Evolutionary conservation across 2,113 vertebrate genomes (phyloP), one percentile per base, ranked within the genome.

Genomic region (Neolamprologus kungweensis): DNA sequence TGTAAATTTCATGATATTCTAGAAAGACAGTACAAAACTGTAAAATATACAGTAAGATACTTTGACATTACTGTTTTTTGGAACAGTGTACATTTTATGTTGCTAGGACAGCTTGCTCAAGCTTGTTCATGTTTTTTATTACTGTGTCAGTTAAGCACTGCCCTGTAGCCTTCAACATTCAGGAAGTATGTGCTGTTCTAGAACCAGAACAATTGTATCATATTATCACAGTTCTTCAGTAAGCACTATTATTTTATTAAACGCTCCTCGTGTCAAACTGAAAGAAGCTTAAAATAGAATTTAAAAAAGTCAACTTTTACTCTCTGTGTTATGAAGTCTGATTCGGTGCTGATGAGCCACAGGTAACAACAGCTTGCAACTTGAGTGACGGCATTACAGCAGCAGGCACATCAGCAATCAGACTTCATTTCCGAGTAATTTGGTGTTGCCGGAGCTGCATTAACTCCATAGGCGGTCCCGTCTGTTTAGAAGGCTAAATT

Each of bases 391-490:
- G 94, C 89, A 81, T 85, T 82, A 50, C 83, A 91, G 87, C 90
- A 92, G 92, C 93, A 87, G 85, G 91, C 88, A 83, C 81, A 93
- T 92, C 90, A 85, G 91, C 94, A 94, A 94, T 95, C 93, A 95
- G 87, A 60, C 47, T 88, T 93, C 93, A 96, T 95, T 95, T 95
- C 93, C 92, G 85, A 50, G 88, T 93, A 94, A 95, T 95, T 92
- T 94, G 79, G 90, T 88, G 89, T 90, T 58, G 90, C 89, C 17
- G 81, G 88, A 37, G 83, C 87, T 86, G 81, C 53, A 92, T 95
- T 94, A 95, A 87, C 93, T 83, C 95, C 85, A 75, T 90, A 89
- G 94, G 95, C 83, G 95, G 94, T 86, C 92, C 90, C 7, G 91
- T 95, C 91, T 94, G 90, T 94, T 91, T 87, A 57, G 84, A 73